Base-by-base conservation (phyloP, 2,888 invertebrate species). In the Brachylomia viminalis region DNA sequence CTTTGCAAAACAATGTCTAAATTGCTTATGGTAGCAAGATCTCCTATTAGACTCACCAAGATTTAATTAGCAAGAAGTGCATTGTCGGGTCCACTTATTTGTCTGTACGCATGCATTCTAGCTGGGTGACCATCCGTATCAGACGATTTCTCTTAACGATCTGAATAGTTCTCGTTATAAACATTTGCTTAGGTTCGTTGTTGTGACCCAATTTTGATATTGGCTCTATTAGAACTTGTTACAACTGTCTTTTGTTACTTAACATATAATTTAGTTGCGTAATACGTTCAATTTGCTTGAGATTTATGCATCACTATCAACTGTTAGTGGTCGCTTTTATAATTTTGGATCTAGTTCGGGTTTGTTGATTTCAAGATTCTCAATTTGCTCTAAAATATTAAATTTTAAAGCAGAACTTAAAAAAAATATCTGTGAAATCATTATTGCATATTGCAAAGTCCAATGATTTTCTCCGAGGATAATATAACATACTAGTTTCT, bases 81-180 rank as follows among this genome's bases (percentile, higher is more conserved):
- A 87, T 79, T 79, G 56, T 71, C 81, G 79, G 86, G 88, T 84
- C 66, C 77, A 80, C 84, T 84, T 87, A 88, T 89, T 90, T 89
- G 87, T 91, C 87, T 88, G 89, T 80, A 87, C 86, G 82, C 87
- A 87, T 89, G 90, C 94, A 94, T 95, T 92, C 93, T 92, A 79
- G 45, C 79, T 86, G 90, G 82, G 88, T 92, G 93, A 90, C 94
- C 93, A 91, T 92, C 92, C 94, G 87, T 91, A 89, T 90, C 92
- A 82, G 71, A 79, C 80, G 93, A 92, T 95, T 94, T 95, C 94
- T 92, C 92, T 89, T 82, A 81, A 87, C 87, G 85, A 90, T 90
- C 89, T 91, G 83, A 89, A 89, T 88, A 87, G 74, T 78, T 84
- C 82, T 84, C 79, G 79, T 80, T 82, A 76, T 71, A 80, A 77